A percentile compares a stretch with the other conserved stretches of the same genome.
Evolutionary conservation across 2,888 invertebrate genomes (phyloP).

Genomic region (Balanococcus diminutus): DNA sequence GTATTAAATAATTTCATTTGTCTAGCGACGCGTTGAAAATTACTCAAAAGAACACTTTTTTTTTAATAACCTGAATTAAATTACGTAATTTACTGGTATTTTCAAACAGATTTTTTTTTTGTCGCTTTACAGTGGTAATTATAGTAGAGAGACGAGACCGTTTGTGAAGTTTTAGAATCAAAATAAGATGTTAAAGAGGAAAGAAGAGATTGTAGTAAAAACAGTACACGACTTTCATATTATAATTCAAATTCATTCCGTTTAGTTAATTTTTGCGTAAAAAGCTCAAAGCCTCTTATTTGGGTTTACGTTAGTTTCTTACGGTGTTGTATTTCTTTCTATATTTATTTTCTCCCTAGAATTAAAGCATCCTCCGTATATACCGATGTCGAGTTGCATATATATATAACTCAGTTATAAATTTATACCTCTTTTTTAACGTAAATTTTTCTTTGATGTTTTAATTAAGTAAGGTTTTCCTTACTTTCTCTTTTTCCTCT

Average conservation of each 20-base stretch:
- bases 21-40: conserved; percentile 24
- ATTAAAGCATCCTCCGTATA: background rate
- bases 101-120: conserved; percentile 10
- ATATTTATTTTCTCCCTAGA: background rate
- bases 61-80: conserved; percentile 32
- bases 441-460: conserved; percentile 23
- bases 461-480: background rate
- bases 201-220: conserved; percentile 27
- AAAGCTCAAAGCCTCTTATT: conserved; percentile 39
- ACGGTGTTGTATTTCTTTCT: conserved; percentile 1
- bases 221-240: conserved; percentile 32
- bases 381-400: conserved; percentile 1
- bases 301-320: background rate
- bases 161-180: conserved; percentile 9
- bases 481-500: too few species aligned
- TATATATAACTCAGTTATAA: background rate
- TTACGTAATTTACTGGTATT: background rate
- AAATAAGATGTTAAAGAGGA: conserved; percentile 31
- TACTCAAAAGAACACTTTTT: conserved; percentile 37
- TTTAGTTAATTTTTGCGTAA: conserved; percentile 32
- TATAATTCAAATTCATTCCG: conserved; percentile 44
- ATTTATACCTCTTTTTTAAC: background rate
- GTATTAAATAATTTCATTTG: conserved; percentile 19
- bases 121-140: conserved; percentile 13
- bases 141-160: background rate